Percentiles rank a stretch among this genome's conserved stretches.
Evolutionary conservation across 1,140 invertebrate species (phyloP).

Genomic region (Anastrepha ludens): DNA sequence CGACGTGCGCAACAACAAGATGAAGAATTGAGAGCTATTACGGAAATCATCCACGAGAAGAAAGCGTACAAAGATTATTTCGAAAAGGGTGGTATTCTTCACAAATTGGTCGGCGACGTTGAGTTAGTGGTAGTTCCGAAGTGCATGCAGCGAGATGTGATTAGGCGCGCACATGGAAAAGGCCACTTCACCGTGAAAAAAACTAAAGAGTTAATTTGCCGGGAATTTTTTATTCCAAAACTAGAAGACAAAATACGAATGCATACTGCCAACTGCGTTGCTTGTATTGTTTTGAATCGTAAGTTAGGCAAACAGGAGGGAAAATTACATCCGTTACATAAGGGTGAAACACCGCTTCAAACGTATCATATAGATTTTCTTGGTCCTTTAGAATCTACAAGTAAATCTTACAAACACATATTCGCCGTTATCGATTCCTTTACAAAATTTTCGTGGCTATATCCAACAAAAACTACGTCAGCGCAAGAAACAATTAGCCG

Average conservation of each 20-base stretch:
- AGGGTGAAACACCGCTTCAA: constrained; percentile 48
- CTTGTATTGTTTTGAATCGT: constrained; percentile 58
- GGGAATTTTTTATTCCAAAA: no score
- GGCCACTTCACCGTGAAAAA: no score
- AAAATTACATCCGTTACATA: constrained; percentile 46
- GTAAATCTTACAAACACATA: constrained; percentile 73
- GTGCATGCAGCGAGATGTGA: no score
- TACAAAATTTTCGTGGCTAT: constrained; percentile 73
- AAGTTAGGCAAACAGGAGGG: constrained; percentile 53
- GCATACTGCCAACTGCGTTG: no score
- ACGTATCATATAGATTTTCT: constrained; percentile 61
- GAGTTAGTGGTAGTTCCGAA: background rate
- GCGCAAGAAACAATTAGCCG: constrained; percentile 62
- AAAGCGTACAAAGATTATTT: background rate
- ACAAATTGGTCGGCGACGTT: background rate
- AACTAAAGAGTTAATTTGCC: no score
- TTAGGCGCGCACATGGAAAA: no score
- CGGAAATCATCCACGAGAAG: background rate
- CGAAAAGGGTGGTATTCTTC: background rate
- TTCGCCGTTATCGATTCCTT: constrained; percentile 72
- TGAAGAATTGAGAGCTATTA: background rate
- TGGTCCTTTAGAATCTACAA: constrained; percentile 69
- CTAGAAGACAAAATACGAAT: no score
- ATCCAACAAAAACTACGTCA: no score
- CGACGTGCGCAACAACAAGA: background rate